A percentile compares a stretch with the other conserved stretches of the same genome.
phyloP scores from a whole-genome alignment of 2,888 invertebrate genomes.

The Noctua janthina region DNA sequence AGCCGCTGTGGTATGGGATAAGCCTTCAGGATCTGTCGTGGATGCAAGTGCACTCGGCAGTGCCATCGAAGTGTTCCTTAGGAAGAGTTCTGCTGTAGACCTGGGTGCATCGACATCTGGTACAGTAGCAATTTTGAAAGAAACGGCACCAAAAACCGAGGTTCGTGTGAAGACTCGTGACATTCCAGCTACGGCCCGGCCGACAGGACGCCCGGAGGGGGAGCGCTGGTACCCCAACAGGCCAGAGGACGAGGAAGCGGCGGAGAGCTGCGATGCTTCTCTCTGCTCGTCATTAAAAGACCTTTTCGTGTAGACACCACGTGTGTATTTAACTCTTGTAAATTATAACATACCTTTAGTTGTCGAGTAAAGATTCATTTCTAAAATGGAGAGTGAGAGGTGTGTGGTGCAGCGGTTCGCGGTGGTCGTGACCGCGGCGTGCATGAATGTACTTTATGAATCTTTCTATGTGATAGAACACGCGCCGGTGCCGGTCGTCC shows the following conservation, averaged over 20 bases:
- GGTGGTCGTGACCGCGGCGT: slow-evolving; percentile 68
- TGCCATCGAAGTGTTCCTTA: slow-evolving; percentile 95
- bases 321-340: slow-evolving; percentile 82
- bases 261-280: slow-evolving; percentile 94
- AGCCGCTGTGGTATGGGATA: slow-evolving; percentile 93
- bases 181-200: slow-evolving; percentile 79
- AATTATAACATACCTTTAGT: slow-evolving; percentile 81
- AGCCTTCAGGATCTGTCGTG: slow-evolving; percentile 94
- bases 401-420: slow-evolving; percentile 66
- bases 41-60: slow-evolving; percentile 95
- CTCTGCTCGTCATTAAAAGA: slow-evolving; percentile 96
- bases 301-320: slow-evolving; percentile 93
- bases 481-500: slow-evolving; percentile 86
- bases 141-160: slow-evolving; percentile 77
- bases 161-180: slow-evolving; percentile 82
- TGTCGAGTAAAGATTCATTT: slow-evolving; percentile 81
- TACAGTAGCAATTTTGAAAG: slow-evolving; percentile 74
- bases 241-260: slow-evolving; percentile 93
- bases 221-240: slow-evolving; percentile 92
- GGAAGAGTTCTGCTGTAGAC: slow-evolving; percentile 89
- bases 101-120: slow-evolving; percentile 80
- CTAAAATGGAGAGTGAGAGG: slow-evolving; percentile 74
- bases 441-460: slow-evolving; percentile 85
- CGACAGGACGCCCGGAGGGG: slow-evolving; percentile 72
- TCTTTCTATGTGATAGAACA: slow-evolving; percentile 90